phyloP scores from a whole-genome alignment of 2,797 vertebrate genomes.

The Oryzias sinensis region DNA sequence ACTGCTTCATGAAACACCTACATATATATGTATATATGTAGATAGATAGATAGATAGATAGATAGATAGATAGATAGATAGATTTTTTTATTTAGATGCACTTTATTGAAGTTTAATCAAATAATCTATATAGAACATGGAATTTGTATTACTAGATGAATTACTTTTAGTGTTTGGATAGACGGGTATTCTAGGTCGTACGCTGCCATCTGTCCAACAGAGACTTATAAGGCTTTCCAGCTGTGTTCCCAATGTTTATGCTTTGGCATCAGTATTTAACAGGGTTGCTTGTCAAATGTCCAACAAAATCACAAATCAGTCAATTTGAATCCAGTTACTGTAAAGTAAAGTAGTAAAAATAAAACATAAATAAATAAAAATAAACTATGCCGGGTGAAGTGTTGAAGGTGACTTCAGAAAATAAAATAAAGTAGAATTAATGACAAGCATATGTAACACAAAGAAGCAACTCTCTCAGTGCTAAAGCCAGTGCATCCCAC shows the following conservation, averaged over 20 bases:
- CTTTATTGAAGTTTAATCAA: neutral
- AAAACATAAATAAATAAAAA: neutral
- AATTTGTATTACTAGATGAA: neutral
- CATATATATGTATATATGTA: neutral
- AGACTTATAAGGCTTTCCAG: constrained; percentile 26
- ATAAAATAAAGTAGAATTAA: too few species aligned
- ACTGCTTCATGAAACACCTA: neutral
- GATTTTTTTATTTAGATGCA: neutral
- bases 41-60: too few species aligned
- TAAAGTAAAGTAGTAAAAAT: neutral
- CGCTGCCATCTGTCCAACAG: constrained; percentile 55
- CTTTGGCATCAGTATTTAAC: constrained; percentile 16
- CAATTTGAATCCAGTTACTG: neutral
- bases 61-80: too few species aligned
- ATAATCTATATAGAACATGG: neutral
- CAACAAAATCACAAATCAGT: constrained; percentile 1
- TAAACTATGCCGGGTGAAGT: neutral
- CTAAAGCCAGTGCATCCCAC: too few species aligned
- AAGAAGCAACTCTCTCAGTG: too few species aligned
- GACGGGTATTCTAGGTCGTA: constrained; percentile 24
- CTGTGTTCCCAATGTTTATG: constrained; percentile 29
- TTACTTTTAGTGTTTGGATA: constrained; percentile 10
- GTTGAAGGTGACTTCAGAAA: too few species aligned
- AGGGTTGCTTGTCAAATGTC: constrained; percentile 15
- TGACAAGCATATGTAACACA: too few species aligned